phyloP scores from a whole-genome alignment of 2,888 invertebrate genomes.

The Nineta flava region DNA sequence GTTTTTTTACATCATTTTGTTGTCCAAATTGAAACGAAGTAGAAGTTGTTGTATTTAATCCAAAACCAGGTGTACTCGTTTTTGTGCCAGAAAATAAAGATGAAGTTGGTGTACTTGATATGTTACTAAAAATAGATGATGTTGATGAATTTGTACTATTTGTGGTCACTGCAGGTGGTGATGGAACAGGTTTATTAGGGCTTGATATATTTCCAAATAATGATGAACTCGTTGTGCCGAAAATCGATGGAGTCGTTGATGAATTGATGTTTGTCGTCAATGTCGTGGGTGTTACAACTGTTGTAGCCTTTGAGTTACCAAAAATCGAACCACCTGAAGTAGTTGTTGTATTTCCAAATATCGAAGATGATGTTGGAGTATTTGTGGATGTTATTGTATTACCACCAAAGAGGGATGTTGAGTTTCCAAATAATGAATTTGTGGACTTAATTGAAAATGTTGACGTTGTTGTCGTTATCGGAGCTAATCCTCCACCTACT shows the following conservation, averaged over 20 bases:
- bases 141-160: conserved; percentile 7
- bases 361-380: conserved; percentile 5
- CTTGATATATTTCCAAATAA: not conserved
- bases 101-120: not conserved
- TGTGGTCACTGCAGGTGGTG: not conserved
- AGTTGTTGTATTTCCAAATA: not conserved
- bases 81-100: not conserved
- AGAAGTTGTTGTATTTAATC: too few relatives aligned
- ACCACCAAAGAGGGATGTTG: not conserved
- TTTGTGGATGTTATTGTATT: not conserved
- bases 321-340: too few relatives aligned
- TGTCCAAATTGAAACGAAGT: not conserved
- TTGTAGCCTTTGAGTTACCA: too few relatives aligned
- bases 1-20: not conserved
- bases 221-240: not conserved
- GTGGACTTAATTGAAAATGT: conserved; percentile 1
- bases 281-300: too few relatives aligned
- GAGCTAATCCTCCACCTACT: too few relatives aligned
- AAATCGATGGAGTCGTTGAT: not conserved
- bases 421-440: conserved; percentile 8
- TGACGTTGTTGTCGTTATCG: conserved; percentile 7
- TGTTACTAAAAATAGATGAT: conserved; percentile 3
- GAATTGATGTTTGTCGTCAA: not conserved
- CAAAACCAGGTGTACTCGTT: too few relatives aligned
- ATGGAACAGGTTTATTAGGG: not conserved